These are phyloP conservation scores for Tretioscincus oriximinensis DNA, from an alignment of 2,113 vertebrate species.

Conservation along the genomic window DNA sequence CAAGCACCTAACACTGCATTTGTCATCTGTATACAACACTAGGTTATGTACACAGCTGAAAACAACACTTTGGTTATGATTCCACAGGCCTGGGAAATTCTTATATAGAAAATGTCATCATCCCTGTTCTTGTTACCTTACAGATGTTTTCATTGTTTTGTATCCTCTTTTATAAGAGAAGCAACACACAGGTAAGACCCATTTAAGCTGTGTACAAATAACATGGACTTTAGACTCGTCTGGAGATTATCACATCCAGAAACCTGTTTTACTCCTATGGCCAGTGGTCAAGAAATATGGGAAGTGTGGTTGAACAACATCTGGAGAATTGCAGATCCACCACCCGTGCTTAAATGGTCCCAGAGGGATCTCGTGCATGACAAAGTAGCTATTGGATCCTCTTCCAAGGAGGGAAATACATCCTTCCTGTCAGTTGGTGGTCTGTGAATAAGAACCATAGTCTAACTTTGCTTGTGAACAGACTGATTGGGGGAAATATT, in stretches of 20 bases:
- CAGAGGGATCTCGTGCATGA: not conserved
- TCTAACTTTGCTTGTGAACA: not conserved
- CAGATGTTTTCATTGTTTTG: no score
- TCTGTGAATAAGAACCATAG: not conserved
- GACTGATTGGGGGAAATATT: not conserved
- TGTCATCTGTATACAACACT: no score
- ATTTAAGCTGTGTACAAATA: no score
- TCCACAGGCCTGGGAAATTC: no score
- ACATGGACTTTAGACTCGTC: no score
- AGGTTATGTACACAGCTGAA: no score
- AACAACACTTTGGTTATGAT: no score
- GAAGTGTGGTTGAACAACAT: not conserved
- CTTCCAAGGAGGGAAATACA: not conserved
- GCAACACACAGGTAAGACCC: no score
- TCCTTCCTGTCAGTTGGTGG: not conserved
- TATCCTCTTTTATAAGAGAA: no score
- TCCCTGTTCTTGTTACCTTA: no score
- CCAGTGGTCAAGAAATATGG: not conserved
- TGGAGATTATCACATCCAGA: not conserved
- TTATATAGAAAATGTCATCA: no score
- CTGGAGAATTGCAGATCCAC: not conserved
- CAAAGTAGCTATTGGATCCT: fast-evolving
- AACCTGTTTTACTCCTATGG: not conserved
- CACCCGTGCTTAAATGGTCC: not conserved
- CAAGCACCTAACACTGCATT: no score